These are phyloP conservation scores for Colossoma macropomum DNA, from an alignment of 2,113 vertebrate genomes.

Conservation along the genomic window DNA sequence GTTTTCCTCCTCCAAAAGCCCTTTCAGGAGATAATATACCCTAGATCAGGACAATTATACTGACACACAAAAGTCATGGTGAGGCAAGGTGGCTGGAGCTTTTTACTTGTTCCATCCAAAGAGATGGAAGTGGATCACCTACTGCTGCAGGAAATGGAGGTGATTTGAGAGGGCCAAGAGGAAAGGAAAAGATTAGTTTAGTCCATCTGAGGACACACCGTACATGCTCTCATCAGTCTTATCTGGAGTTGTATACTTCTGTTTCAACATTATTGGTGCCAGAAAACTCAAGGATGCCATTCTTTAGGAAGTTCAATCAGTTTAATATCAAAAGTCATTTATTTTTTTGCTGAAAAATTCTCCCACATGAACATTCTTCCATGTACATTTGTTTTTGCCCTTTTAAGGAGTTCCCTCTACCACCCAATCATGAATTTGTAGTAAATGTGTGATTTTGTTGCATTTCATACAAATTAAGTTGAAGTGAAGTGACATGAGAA, in stretches of 20 bases:
- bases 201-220: constrained; percentile 6
- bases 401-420: no score
- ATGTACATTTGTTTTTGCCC: not conserved
- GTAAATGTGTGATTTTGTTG: no score
- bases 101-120: constrained; percentile 28
- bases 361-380: not conserved
- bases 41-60: constrained; percentile 35
- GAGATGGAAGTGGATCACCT: constrained; percentile 10
- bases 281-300: not conserved
- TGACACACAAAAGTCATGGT: constrained; percentile 14
- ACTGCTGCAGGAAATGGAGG: constrained; percentile 12
- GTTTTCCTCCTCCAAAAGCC: constrained; percentile 20
- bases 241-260: not conserved
- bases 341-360: not conserved
- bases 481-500: no score
- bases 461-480: no score
- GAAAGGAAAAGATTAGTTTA: not conserved
- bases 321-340: not conserved
- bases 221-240: not conserved
- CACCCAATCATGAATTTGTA: no score
- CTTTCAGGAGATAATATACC: constrained; percentile 23
- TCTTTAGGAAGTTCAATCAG: not conserved
- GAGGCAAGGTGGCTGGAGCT: not conserved
- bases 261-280: not conserved
- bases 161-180: not conserved